These are phyloP conservation scores for Pachycephus smyrnensis DNA, from an alignment of 2,888 invertebrate species.

Conservation along the genomic window DNA sequence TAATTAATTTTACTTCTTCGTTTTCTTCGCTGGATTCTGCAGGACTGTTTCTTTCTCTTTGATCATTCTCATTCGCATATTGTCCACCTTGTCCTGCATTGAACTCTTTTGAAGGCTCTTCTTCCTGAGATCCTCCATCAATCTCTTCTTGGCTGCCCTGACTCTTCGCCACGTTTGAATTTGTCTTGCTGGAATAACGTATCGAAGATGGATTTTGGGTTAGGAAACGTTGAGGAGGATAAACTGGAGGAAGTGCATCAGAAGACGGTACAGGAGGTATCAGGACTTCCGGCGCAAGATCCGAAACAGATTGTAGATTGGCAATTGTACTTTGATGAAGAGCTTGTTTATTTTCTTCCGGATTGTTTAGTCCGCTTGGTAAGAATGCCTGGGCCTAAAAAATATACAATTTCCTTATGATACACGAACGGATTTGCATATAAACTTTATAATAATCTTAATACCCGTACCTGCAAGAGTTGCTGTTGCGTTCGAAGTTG, in stretches of 20 bases:
- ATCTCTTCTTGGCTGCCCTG: conserved; percentile 13
- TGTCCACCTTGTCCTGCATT: conserved; percentile 7
- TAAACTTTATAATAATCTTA: conserved; percentile 1
- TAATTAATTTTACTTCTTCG: conserved; percentile 28
- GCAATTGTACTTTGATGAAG: conserved; percentile 45
- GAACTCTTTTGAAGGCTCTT: conserved; percentile 34
- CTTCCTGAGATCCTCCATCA: conserved; percentile 12
- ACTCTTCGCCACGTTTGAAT: conserved; percentile 15
- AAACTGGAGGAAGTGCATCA: conserved; percentile 56
- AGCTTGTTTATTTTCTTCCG: conserved; percentile 49
- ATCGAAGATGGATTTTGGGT: not conserved
- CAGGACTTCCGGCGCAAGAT: conserved; percentile 48
- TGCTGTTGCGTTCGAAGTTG: conserved; percentile 60
- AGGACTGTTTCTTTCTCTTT: conserved; percentile 50
- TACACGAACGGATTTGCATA: not conserved
- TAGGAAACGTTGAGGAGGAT: conserved; percentile 51
- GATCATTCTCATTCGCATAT: not conserved
- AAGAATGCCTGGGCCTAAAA: conserved; percentile 53
- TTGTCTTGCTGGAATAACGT: not conserved
- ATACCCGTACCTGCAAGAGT: conserved; percentile 52
- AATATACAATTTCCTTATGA: not conserved
- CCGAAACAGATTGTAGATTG: conserved; percentile 41
- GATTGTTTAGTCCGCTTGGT: conserved; percentile 47
- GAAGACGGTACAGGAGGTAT: conserved; percentile 52
- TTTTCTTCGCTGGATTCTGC: conserved; percentile 20